Percentiles rank a stretch among this genome's conserved stretches.
These are phyloP conservation scores for Hemicentrotus pulcherrimus DNA, from an alignment of 35 echinoderm and acorn worm genomes.

Conservation along the genomic window DNA sequence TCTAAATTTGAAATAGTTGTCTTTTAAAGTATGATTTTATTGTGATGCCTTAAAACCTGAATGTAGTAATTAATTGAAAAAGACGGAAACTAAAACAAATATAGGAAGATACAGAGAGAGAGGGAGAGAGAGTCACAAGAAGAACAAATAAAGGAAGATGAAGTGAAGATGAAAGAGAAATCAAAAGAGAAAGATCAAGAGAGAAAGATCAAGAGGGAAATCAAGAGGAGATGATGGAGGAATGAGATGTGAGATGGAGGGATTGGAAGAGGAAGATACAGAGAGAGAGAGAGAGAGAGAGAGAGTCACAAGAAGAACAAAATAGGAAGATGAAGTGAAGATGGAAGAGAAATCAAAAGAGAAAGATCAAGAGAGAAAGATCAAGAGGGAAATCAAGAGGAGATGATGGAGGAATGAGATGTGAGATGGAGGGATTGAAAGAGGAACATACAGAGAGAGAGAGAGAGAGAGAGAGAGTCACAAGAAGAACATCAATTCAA, in stretches of 20 bases:
- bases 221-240: too few species aligned
- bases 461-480: not conserved
- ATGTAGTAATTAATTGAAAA: not conserved
- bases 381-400: not conserved
- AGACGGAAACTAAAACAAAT: too few species aligned
- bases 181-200: not conserved
- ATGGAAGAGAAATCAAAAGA: not conserved
- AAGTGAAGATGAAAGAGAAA: not conserved
- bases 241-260: not conserved
- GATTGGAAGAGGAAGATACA: not conserved
- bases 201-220: not conserved
- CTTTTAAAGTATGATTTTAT: not conserved
- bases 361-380: not conserved
- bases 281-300: not conserved
- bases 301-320: not conserved
- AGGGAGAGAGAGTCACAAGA: not conserved
- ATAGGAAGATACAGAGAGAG: not conserved
- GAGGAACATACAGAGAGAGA: not conserved
- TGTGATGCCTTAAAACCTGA: not conserved
- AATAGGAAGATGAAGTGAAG: not conserved
- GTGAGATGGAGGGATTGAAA: not conserved
- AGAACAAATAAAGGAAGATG: not conserved
- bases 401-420: too few species aligned
- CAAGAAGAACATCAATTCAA: not conserved
- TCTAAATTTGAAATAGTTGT: too few species aligned